Percentiles rank a stretch among this genome's conserved stretches.
These are phyloP conservation scores for Epirrhoe alternata DNA, from an alignment of 2,888 invertebrate species.

Conservation along the genomic window DNA sequence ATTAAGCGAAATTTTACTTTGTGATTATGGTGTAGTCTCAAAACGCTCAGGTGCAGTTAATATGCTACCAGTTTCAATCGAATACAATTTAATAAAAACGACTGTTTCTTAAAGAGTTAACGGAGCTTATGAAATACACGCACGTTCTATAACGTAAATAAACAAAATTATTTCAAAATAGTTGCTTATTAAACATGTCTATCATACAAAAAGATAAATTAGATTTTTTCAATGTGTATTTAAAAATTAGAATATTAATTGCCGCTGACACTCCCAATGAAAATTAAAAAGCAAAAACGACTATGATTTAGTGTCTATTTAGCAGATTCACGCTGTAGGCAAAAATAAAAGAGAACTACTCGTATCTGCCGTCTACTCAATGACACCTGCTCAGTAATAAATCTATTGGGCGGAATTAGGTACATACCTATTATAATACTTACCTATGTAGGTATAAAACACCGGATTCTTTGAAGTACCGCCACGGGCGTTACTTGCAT, in stretches of 20 bases:
- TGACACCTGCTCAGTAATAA: conserved; percentile 32
- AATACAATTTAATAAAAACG: too few relatives aligned
- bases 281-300: neutral
- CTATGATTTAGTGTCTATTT: conserved; percentile 9
- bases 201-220: neutral
- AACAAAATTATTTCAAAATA: neutral
- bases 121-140: neutral
- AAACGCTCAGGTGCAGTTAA: too few relatives aligned
- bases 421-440: neutral
- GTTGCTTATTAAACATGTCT: neutral
- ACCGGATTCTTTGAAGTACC: conserved; percentile 41
- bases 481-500: conserved; percentile 39
- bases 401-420: conserved; percentile 24
- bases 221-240: neutral
- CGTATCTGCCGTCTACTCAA: conserved; percentile 22
- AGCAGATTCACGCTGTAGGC: conserved; percentile 8
- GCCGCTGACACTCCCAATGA: neutral
- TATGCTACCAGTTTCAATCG: too few relatives aligned
- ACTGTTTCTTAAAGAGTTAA: neutral
- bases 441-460: neutral
- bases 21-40: neutral
- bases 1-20: neutral
- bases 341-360: conserved; percentile 5
- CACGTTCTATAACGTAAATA: neutral
- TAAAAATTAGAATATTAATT: neutral